Evolutionary conservation across 2,113 vertebrate genomes (phyloP).

Genomic region (Trochalopteron elliotii): DNA sequence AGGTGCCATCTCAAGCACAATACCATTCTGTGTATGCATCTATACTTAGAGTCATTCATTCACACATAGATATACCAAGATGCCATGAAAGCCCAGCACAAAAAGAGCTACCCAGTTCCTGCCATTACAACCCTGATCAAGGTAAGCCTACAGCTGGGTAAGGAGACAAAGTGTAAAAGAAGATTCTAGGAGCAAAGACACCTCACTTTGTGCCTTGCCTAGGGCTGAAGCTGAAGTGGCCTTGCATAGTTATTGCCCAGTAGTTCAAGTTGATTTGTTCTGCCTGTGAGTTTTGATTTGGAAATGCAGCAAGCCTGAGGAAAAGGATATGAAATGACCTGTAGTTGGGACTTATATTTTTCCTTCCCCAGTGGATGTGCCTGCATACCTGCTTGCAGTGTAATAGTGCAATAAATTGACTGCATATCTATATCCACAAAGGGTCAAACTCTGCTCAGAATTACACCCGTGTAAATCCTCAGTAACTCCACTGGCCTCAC

Average conservation of each 20-base stretch:
- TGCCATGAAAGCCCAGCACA: not conserved
- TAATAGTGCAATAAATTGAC: slow-evolving; percentile 61
- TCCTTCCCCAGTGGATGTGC: not conserved
- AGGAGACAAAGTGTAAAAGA: not conserved
- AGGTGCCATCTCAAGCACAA: not conserved
- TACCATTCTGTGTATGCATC: too few relatives aligned
- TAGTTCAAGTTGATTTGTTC: slow-evolving; percentile 52
- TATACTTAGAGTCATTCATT: not conserved
- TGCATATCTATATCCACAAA: slow-evolving; percentile 43
- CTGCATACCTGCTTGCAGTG: slow-evolving; percentile 18
- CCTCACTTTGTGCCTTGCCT: not conserved
- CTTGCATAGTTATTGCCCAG: not conserved
- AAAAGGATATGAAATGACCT: slow-evolving; percentile 49
- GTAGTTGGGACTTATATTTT: slow-evolving; percentile 30
- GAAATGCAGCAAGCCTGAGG: slow-evolving; percentile 29
- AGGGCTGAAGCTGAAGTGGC: not conserved
- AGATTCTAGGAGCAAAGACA: not conserved
- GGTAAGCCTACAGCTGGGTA: not conserved
- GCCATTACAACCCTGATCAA: not conserved
- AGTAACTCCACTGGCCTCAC: slow-evolving; percentile 32
- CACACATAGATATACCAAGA: not conserved
- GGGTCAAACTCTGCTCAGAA: slow-evolving; percentile 46
- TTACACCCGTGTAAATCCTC: slow-evolving; percentile 63
- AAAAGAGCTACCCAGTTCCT: not conserved
- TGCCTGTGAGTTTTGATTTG: slow-evolving; percentile 41